phyloP scores from a whole-genome alignment of 2,888 invertebrate genomes.

The Ceramica pisi region DNA sequence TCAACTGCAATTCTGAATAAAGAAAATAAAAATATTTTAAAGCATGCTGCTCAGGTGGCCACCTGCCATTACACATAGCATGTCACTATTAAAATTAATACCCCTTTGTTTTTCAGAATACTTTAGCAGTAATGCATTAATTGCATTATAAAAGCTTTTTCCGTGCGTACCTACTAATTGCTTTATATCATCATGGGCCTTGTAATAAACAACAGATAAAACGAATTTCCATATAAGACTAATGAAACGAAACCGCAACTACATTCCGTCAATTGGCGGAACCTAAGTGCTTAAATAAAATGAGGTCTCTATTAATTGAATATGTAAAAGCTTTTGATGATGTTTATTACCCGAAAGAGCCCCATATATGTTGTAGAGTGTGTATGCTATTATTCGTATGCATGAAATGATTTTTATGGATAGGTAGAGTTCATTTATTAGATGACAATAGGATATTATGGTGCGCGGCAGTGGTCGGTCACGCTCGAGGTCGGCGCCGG shows the following conservation, averaged over 20 bases:
- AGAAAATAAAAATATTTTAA: conserved; percentile 65
- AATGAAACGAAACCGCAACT: conserved; percentile 59
- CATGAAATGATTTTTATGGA: conserved; percentile 73
- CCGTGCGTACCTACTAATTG: conserved; percentile 76
- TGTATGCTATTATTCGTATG: conserved; percentile 48
- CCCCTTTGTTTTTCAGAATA: conserved; percentile 81
- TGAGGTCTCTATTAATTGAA: conserved; percentile 49
- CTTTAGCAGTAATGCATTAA: conserved; percentile 79
- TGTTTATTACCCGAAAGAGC: conserved; percentile 51
- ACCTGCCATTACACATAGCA: conserved; percentile 76
- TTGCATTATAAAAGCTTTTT: conserved; percentile 82
- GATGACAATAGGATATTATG: conserved; percentile 83
- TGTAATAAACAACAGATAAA: conserved; percentile 74
- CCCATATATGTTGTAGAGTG: conserved; percentile 32
- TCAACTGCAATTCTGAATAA: conserved; percentile 53
- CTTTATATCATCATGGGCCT: conserved; percentile 71
- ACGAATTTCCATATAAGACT: conserved; percentile 69
- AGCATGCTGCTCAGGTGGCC: conserved; percentile 75
- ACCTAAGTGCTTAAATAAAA: conserved; percentile 52
- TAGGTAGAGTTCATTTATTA: conserved; percentile 79
- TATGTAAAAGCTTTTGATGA: conserved; percentile 40
- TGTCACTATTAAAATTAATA: conserved; percentile 84
- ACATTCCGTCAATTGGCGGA: conserved; percentile 31
- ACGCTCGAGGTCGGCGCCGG: conserved; percentile 83
- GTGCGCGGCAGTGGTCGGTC: conserved; percentile 76